phyloP scores from a whole-genome alignment of 2,888 invertebrate species.

The Melanophora roralis region DNA sequence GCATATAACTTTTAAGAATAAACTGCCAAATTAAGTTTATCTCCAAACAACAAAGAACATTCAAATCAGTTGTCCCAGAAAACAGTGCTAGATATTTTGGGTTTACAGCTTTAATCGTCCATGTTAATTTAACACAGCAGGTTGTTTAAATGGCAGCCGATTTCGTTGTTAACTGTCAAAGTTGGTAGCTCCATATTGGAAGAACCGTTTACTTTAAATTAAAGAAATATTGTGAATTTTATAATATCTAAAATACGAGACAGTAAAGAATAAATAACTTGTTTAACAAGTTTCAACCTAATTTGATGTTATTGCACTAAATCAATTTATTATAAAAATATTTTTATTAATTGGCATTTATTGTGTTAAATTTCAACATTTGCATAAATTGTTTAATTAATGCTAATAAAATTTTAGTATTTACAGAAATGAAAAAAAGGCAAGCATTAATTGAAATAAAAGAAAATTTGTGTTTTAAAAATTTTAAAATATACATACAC shows the following conservation, averaged over 20 bases:
- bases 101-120: too few species aligned
- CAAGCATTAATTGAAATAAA: too few species aligned
- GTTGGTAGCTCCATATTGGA: too few species aligned
- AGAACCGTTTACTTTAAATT: not conserved
- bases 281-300: constrained; percentile 17
- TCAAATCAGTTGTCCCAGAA: too few species aligned
- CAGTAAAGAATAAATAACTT: constrained; percentile 7
- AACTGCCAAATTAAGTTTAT: too few species aligned
- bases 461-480: not conserved
- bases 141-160: too few species aligned
- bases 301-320: constrained; percentile 16
- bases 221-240: constrained; percentile 5
- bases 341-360: constrained; percentile 14
- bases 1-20: too few species aligned
- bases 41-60: too few species aligned
- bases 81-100: too few species aligned
- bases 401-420: constrained; percentile 11
- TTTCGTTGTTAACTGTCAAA: too few species aligned
- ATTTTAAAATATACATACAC: not conserved
- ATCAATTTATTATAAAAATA: constrained; percentile 21
- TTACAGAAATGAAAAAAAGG: not conserved
- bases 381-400: not conserved
- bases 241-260: not conserved
- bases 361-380: not conserved
- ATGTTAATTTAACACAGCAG: too few species aligned